Conservation (phyloP, 2,113 vertebrate species). For the Passerina amoena region DNA sequence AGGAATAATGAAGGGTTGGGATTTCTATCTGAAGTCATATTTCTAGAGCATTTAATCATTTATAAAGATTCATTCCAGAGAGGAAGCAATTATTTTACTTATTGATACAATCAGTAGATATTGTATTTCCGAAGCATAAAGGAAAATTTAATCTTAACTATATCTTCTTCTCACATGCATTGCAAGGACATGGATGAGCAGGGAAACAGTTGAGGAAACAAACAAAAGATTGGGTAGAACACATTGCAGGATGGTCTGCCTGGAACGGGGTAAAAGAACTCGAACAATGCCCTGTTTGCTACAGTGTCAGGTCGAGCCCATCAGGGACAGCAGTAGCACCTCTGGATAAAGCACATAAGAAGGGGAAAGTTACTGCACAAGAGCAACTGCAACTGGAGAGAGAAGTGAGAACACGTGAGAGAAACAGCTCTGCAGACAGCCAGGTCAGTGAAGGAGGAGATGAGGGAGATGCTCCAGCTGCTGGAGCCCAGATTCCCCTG, state of each 20-base stretch:
- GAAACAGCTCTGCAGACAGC: neutral
- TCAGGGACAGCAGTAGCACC: neutral
- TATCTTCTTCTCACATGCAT: neutral
- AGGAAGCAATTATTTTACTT: neutral
- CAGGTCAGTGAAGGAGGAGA: neutral
- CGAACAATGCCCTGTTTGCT: neutral
- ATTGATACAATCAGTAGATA: neutral
- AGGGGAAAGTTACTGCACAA: neutral
- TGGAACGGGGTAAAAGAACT: neutral
- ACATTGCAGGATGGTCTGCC: neutral
- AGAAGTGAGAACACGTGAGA: neutral
- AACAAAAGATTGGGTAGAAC: neutral
- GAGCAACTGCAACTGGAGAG: neutral
- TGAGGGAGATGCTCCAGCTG: rapidly evolving
- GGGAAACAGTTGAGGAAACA: neutral
- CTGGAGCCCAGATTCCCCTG: neutral
- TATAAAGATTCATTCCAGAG: neutral
- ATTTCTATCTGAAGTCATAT: neutral
- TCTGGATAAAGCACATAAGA: neutral
- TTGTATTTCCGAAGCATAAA: neutral
- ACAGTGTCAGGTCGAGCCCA: rapidly evolving
- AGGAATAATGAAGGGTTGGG: neutral
- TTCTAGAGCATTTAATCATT: neutral
- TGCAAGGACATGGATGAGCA: neutral
- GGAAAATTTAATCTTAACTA: neutral